A percentile compares a stretch with the other conserved stretches of the same genome.
These are phyloP conservation scores for Euplexia lucipara DNA, from an alignment of 2,888 invertebrate species.

Conservation along the genomic window DNA sequence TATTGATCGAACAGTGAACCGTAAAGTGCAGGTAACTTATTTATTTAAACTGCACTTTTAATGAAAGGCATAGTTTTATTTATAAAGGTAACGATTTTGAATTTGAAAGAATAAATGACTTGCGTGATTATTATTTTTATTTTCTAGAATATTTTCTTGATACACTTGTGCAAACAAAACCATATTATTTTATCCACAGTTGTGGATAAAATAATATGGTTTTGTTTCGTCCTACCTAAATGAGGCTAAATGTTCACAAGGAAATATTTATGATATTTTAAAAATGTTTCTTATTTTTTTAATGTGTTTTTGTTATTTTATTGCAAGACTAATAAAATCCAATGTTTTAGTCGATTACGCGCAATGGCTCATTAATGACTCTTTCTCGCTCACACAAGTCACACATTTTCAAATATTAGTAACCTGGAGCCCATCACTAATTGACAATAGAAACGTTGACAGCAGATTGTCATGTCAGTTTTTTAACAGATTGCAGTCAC, in stretches of 20 bases:
- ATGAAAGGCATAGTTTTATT: neutral
- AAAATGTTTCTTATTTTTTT: no score
- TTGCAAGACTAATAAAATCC: conserved; percentile 26
- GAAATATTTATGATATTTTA: neutral
- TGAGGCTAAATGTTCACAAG: no score
- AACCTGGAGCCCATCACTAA: conserved; percentile 1
- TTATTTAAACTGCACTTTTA: neutral
- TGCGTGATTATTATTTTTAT: neutral
- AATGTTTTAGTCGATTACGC: conserved; percentile 33
- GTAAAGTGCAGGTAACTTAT: neutral
- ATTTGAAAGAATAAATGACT: neutral
- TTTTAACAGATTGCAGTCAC: no score
- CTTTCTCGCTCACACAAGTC: conserved; percentile 14
- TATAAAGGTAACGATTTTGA: neutral
- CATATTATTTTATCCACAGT: no score
- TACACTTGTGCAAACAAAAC: neutral
- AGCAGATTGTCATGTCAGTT: neutral
- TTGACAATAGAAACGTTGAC: neutral
- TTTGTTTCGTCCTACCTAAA: no score
- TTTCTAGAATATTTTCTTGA: neutral
- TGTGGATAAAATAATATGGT: no score
- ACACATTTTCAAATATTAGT: neutral
- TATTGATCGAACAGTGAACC: neutral
- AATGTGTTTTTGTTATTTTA: neutral
- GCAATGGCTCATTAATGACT: neutral